Base-by-base conservation (phyloP, 2,888 invertebrate species). In the Apamea monoglypha region DNA sequence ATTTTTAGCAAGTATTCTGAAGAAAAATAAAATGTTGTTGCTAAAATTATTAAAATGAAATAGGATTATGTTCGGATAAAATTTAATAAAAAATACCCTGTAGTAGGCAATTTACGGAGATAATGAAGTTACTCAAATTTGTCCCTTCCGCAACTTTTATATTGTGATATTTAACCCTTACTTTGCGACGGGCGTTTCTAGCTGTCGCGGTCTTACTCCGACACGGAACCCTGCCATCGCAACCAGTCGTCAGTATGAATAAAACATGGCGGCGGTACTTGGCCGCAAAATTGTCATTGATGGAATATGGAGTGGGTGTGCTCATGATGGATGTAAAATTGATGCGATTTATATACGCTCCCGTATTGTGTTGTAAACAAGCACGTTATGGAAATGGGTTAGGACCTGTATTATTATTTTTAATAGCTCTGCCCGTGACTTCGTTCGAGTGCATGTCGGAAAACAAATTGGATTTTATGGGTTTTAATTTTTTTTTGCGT, bases 211-310 rank as follows among this genome's bases (percentile, higher is more conserved):
- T 10, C 73, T 36, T 61, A 47, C 10, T 70, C 16, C 10, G 7
- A 12, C 12, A 32, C 74, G 82, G 56, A 84, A 87, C 61, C 77
- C 72, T 40, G 64, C 56, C 29, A 32, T 44, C 74, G 66, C 69
- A 66, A 40, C 78, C 66, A 77, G 70, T n/a, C 79, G 53, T 63
- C 56, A 63, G 72, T 70, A 74, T 88, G 90, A 88, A 89, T 89
- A 88, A 89, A 89, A 88, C 88, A 88, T 88, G 71, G 40, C 40
- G 61, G 29, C 32, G 29, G 40, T 82, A 72, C 74, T 83, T 88
- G 70, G 44, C 80, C 64, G 88, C 59, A 67, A 87, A 88, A 88
- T 83, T 75, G 75, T 77, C 75, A 72, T 81, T 83, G 88, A 83
- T 72, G 68, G 81, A 80, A 80, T 78, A 81, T 82, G 71, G 73